phyloP scores from a whole-genome alignment of 1,140 invertebrate species.

The Venustaconcha ellipsiformis region DNA sequence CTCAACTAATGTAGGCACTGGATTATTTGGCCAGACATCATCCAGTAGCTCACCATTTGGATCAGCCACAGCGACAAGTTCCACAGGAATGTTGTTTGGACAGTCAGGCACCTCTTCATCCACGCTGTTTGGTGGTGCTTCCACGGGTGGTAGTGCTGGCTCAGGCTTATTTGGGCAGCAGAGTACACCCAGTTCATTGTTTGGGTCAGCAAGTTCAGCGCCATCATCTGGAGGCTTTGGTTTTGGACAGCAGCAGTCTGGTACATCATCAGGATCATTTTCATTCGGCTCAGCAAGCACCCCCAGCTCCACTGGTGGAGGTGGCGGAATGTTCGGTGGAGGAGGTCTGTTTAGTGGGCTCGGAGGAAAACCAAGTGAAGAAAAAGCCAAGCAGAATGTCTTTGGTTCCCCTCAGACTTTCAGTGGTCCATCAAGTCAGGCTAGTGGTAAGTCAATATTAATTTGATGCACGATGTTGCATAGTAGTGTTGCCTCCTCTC shows the following conservation, averaged over 20 bases:
- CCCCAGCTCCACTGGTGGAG: conserved; percentile 7
- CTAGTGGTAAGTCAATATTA: too few relatives aligned
- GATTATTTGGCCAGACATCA: conserved; percentile 13
- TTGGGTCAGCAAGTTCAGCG: not conserved
- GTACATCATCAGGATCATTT: too few relatives aligned
- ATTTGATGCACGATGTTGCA: too few relatives aligned
- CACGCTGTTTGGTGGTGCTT: conserved; percentile 26
- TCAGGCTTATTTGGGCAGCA: conserved; percentile 27
- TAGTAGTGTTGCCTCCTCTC: too few relatives aligned
- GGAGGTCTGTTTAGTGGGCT: conserved; percentile 62
- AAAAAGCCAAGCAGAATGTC: conserved; percentile 67
- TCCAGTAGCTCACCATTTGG: not conserved
- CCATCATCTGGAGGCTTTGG: too few relatives aligned
- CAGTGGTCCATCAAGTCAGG: not conserved
- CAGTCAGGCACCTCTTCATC: conserved; percentile 6
- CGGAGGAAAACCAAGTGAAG: conserved; percentile 65
- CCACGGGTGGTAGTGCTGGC: not conserved
- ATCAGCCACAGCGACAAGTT: not conserved
- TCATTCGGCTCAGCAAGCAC: too few relatives aligned
- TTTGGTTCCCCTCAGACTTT: conserved; percentile 57
- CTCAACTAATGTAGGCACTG: not conserved
- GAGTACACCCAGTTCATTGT: not conserved
- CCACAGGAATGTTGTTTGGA: conserved; percentile 21
- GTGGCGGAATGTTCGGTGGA: conserved; percentile 13
- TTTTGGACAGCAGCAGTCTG: too few relatives aligned